Evolutionary conservation across 2,888 invertebrate genomes (phyloP).

Genomic region (Psylliodes chrysocephalus): DNA sequence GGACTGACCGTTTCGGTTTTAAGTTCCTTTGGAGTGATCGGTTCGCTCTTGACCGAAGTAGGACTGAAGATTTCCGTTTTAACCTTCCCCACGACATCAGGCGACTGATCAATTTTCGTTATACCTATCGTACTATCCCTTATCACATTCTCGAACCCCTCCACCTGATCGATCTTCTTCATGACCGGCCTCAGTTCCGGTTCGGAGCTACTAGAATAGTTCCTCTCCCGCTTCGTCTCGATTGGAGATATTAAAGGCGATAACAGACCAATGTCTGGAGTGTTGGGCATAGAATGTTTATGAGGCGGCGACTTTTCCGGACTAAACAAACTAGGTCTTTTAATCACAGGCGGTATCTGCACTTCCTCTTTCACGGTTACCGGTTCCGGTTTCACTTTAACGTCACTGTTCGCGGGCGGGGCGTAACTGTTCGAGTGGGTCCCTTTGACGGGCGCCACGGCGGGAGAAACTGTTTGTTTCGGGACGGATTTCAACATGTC

Average conservation of each 20-base stretch:
- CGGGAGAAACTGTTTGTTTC: slow-evolving; percentile 46
- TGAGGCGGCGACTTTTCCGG: slow-evolving; percentile 70
- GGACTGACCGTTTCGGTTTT: slow-evolving; percentile 15
- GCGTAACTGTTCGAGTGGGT: slow-evolving; percentile 26
- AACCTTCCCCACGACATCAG: slow-evolving; percentile 52
- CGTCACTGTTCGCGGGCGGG: slow-evolving; percentile 4
- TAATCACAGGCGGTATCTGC: slow-evolving; percentile 56
- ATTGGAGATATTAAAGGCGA: slow-evolving; percentile 52
- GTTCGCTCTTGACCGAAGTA: neutral
- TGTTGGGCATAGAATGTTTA: slow-evolving; percentile 3
- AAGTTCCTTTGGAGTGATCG: neutral
- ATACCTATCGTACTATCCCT: slow-evolving; percentile 66
- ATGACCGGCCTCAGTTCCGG: slow-evolving; percentile 72
- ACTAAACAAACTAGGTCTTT: slow-evolving; percentile 73
- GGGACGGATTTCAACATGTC: slow-evolving; percentile 61
- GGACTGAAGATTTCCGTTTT: slow-evolving; percentile 21
- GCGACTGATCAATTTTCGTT: slow-evolving; percentile 54
- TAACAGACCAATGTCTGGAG: slow-evolving; percentile 24
- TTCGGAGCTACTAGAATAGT: slow-evolving; percentile 67
- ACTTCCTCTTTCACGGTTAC: slow-evolving; percentile 49
- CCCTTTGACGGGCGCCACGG: slow-evolving; percentile 25
- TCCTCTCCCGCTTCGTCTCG: slow-evolving; percentile 56
- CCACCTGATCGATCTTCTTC: slow-evolving; percentile 72
- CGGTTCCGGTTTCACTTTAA: slow-evolving; percentile 21
- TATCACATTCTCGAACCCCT: slow-evolving; percentile 71